Percentiles rank a stretch among this genome's conserved stretches.
phyloP scores from a whole-genome alignment of 2,113 vertebrate species.

The Coturnix japonica region DNA sequence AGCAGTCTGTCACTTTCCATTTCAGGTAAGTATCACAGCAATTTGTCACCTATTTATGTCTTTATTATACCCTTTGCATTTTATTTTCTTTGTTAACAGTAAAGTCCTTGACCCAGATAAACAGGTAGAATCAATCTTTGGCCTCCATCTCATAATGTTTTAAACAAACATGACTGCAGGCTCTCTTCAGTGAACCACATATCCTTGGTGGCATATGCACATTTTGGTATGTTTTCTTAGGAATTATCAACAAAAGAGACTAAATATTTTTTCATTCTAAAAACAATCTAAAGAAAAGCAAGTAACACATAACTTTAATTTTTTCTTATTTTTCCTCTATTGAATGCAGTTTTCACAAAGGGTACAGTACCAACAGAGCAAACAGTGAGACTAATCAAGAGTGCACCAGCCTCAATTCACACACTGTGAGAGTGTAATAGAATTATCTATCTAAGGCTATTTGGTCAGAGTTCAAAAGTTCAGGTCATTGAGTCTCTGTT shows the following conservation, averaged over 20 bases:
- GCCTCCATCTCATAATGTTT: not conserved
- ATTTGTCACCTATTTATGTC: not conserved
- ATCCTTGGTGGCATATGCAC: not conserved
- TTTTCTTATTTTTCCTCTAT: not conserved
- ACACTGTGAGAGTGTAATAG: not conserved
- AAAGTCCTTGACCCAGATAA: not conserved
- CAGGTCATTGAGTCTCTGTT: not conserved
- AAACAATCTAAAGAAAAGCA: not conserved
- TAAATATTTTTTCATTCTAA: not conserved
- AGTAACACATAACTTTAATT: not conserved
- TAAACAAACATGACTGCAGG: not conserved
- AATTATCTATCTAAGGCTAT: not conserved
- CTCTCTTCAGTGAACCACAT: accelerated
- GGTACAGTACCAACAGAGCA: not conserved
- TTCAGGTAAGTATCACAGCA: not conserved
- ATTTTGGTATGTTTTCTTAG: not conserved
- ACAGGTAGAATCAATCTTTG: not conserved
- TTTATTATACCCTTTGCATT: not conserved
- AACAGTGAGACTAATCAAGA: not conserved
- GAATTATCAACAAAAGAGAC: not conserved
- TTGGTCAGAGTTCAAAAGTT: not conserved
- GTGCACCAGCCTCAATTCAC: not conserved
- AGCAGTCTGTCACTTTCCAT: not conserved
- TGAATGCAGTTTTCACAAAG: not conserved
- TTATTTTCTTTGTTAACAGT: not conserved